Evolutionary conservation across 2,797 vertebrate species (phyloP), one percentile per base, ranked within the genome.

Genomic region (Acrocephalus scirpaceus): DNA sequence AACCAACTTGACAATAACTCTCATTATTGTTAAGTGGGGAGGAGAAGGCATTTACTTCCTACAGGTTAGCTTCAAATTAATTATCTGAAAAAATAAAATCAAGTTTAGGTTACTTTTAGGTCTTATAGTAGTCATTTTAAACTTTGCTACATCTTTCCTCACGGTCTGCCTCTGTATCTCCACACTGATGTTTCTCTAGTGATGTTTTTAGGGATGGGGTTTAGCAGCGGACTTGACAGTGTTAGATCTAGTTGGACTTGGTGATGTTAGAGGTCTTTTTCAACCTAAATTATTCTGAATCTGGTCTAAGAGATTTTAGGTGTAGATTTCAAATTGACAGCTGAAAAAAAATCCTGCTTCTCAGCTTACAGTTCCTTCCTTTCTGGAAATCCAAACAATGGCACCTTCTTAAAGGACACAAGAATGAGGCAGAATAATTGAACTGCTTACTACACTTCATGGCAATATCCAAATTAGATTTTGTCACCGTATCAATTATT

Each of bases 21-120:
- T 53, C 15, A 85, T 54, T n/a, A n/a, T n/a, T n/a, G n/a, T n/a
- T n/a, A n/a, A n/a, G n/a, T 62, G 53, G 22, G 34, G 76, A 77
- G 62, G 32, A 88, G 13, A 61, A 9, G 78, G 11, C 42, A 38
- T 87, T 84, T 88, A 27, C 87, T 76, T 92, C 20, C 65, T 80
- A 73, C 71, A 90, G 42, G 58, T 80, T 57, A 75, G 58, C 42
- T 92, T 80, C 48, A 77, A 67, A 71, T 40, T 23, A 88, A 64
- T 25, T 48, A 72, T 25, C 29, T 82, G 72, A 74, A 96, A 93
- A 72, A 71, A 88, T 5, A 92, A 87, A 91, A 92, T 54, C 26
- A 36, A 76, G 77, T 89, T 86, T 19, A 11, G 19, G 29, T 40
- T 57, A 15, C 15, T 32, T 66, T 42, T 18, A 26, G 30, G 11